Base-by-base conservation (phyloP, 1,140 invertebrate species). In the Sogatella furcifera region DNA sequence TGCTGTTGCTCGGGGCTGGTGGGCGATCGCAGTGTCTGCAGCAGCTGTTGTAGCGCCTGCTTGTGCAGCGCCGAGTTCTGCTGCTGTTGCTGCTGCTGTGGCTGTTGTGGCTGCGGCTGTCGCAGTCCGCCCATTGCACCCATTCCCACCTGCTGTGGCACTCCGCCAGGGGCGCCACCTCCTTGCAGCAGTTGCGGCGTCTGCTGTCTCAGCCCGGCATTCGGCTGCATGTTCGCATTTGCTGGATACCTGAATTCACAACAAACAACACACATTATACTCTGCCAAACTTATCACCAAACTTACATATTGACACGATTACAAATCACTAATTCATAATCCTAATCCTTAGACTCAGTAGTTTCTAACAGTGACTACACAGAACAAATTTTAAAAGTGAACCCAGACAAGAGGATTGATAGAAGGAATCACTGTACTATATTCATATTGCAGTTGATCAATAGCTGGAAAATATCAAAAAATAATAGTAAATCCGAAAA, bases 1-100 rank as follows among this genome's bases (percentile, higher is more conserved):
- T 90, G 85, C 69, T 97, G 94, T 70, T 95, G 92, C 67, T 96
- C 92, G 52, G 88, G 89, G n/a, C 88, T 87, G 60, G 84, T 85
- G 14, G 92, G 92, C 68, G 88, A 91, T 67, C 90, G 86, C 24
- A 97, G 78, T 42, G 92, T 94, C 57, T 87, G 82, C 80, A 97
- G 85, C 14, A 97, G 81, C 71, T 95, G 90, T 63, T 95, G 89
- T 38, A 97, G 73, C 28, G 91, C 89, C 68, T 89, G 86, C 67
- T 89, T 88, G 54, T 88, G 62, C 1, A 57, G 14, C 19, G 49
- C 43, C 44, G 54, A 55, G 52, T 62, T 62, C 19, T 65, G 65
- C 43, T 63, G 57, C 41, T 44, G 62, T 38, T 3, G 34, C 44
- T 44, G 55, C 44, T 61, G 60, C 15, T 65, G 65, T 42, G 61